Evolutionary conservation across 2,797 vertebrate genomes (phyloP).

Genomic region (Lithobates sylvaticus): DNA sequence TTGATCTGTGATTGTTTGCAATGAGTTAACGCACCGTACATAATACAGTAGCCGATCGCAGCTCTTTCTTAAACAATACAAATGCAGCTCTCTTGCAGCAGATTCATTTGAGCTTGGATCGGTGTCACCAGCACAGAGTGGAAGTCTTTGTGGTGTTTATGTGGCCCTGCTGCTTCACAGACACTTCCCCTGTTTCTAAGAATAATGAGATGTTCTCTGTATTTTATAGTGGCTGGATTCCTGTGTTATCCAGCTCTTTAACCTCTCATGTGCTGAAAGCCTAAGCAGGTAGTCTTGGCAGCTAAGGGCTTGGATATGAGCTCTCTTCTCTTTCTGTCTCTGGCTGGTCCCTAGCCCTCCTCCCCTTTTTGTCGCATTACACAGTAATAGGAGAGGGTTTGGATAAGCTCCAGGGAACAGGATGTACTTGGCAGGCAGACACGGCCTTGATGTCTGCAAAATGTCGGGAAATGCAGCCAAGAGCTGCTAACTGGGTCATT

Average conservation of each 20-base stretch:
- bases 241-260: conserved; percentile 34
- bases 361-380: conserved; percentile 82
- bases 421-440: conserved; percentile 84
- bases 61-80: background rate
- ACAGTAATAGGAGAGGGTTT: conserved; percentile 82
- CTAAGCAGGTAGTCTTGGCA: conserved; percentile 4
- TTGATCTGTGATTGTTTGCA: background rate
- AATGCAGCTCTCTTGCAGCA: background rate
- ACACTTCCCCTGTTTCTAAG: conserved; percentile 54
- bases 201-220: conserved; percentile 42
- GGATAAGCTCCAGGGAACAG: conserved; percentile 84
- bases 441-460: conserved; percentile 83
- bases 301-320: conserved; percentile 28
- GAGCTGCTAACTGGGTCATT: conserved; percentile 87
- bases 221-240: conserved; percentile 34
- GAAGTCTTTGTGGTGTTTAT: conserved; percentile 31
- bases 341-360: conserved; percentile 73
- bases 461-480: conserved; percentile 84
- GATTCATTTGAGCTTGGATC: conserved; percentile 16
- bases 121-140: background rate
- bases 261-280: conserved; percentile 18
- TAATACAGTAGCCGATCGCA: background rate
- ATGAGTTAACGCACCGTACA: background rate
- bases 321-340: conserved; percentile 63
- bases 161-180: conserved; percentile 22